These are phyloP conservation scores for Zootermopsis nevadensis DNA, from an alignment of 2,888 invertebrate genomes.

Conservation along the genomic window DNA sequence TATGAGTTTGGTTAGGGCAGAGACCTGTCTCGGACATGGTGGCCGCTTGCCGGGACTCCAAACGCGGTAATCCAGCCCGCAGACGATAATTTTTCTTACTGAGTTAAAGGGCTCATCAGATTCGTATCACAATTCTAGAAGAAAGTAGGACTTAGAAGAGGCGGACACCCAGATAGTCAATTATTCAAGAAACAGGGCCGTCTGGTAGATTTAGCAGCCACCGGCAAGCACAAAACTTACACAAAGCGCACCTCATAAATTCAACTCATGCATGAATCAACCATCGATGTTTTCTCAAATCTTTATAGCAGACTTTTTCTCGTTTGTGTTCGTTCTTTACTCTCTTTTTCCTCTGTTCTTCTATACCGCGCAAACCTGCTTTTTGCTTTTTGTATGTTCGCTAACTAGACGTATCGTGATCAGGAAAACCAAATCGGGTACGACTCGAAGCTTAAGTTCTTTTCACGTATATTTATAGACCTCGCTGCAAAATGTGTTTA, in stretches of 20 bases:
- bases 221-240: neutral
- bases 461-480: no score
- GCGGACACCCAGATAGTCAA: neutral
- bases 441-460: no score
- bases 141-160: no score
- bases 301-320: neutral
- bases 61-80: no score
- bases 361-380: neutral
- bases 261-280: slow-evolving; percentile 18
- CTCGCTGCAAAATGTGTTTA: no score
- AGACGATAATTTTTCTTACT: no score
- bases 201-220: neutral
- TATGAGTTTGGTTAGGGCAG: no score
- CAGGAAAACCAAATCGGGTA: no score
- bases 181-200: neutral
- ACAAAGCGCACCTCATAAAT: neutral
- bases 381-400: neutral
- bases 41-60: no score
- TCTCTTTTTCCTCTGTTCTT: neutral
- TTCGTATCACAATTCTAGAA: no score
- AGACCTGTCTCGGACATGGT: no score
- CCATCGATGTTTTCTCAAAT: slow-evolving; percentile 19
- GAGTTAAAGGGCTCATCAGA: no score
- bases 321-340: neutral
- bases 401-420: neutral